Percentiles rank a stretch among this genome's conserved stretches.
Evolutionary conservation across 2,888 invertebrate species (phyloP).

Genomic region (Tipula unca): DNA sequence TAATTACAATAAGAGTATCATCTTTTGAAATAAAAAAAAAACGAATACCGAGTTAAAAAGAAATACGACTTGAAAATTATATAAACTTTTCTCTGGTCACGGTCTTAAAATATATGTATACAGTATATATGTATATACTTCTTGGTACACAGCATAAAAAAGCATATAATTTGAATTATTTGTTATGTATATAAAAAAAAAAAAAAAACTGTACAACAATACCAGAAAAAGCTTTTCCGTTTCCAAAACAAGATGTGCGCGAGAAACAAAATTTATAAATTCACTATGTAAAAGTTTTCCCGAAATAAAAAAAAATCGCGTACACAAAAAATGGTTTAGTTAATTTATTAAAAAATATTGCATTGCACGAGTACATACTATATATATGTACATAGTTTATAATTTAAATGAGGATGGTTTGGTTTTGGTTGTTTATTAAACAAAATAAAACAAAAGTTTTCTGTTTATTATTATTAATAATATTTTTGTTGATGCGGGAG

Average conservation of each 20-base stretch:
- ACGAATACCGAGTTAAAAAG: neutral
- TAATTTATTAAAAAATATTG: neutral
- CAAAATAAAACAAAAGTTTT: neutral
- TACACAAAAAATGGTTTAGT: neutral
- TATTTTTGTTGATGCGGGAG: neutral
- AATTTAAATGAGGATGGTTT: neutral
- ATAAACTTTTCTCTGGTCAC: neutral
- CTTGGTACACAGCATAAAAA: neutral
- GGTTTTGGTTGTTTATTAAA: neutral
- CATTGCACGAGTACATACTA: too few species aligned
- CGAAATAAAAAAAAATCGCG: too few species aligned
- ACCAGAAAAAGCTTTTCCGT: neutral
- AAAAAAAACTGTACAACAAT: neutral
- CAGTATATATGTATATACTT: neutral
- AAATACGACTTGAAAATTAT: neutral
- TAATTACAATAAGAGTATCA: constrained; percentile 14
- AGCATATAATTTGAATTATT: neutral
- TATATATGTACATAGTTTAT: too few species aligned
- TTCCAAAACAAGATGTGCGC: neutral
- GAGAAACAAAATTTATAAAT: too few species aligned
- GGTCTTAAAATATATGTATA: neutral
- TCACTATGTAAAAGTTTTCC: too few species aligned
- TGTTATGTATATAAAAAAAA: too few species aligned
- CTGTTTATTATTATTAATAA: neutral
- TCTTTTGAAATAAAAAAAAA: neutral